Conservation (phyloP, 2,797 vertebrate genomes). For the Orestias chungarensis region DNA sequence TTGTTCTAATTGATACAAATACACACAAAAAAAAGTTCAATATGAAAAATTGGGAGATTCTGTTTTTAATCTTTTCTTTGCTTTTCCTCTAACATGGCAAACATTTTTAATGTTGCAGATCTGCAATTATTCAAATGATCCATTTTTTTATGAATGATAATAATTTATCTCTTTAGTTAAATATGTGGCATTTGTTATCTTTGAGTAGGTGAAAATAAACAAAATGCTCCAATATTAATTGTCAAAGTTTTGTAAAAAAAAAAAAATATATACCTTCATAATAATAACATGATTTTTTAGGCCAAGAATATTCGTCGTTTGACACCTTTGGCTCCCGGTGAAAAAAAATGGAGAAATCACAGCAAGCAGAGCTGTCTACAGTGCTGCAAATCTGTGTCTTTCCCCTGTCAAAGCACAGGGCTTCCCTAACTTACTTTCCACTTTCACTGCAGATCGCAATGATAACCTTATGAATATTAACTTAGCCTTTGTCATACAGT, state of each 20-base stretch:
- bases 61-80: not conserved
- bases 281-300: too few relatives aligned
- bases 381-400: conserved; percentile 43
- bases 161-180: not conserved
- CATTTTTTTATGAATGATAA: not conserved
- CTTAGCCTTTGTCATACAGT: conserved; percentile 51
- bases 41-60: not conserved
- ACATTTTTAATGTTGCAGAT: not conserved
- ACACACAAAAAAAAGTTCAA: not conserved
- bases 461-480: conserved; percentile 67
- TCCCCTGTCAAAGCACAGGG: conserved; percentile 24
- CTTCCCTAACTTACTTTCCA: conserved; percentile 36
- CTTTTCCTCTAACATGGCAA: not conserved
- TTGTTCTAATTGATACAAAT: not conserved
- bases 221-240: too few relatives aligned
- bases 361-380: conserved; percentile 47
- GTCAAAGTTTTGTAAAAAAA: too few relatives aligned
- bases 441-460: conserved; percentile 41
- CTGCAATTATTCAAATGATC: not conserved
- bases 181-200: not conserved
- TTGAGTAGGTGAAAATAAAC: not conserved
- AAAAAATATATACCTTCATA: too few relatives aligned
- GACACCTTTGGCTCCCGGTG: too few relatives aligned
- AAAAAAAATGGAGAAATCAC: too few relatives aligned
- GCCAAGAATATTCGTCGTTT: too few relatives aligned